A percentile compares a stretch with the other conserved stretches of the same genome.
Conservation (phyloP, 2,113 vertebrate genomes). For the Geococcyx californianus region DNA sequence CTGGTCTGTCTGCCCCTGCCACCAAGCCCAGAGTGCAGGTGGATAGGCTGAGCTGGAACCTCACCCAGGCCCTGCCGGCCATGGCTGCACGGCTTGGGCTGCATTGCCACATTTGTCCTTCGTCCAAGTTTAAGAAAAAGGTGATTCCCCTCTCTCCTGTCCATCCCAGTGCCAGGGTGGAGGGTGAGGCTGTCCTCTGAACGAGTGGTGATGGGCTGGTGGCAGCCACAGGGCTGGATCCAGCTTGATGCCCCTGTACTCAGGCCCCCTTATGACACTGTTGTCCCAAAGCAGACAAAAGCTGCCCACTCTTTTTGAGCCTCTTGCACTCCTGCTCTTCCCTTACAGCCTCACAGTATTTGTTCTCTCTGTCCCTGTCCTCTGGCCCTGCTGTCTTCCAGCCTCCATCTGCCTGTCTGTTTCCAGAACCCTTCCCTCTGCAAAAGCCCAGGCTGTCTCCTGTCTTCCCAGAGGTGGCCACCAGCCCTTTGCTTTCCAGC, state of each 20-base stretch:
- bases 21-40: background rate
- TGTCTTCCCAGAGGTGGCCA: background rate
- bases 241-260: background rate
- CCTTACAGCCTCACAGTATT: background rate
- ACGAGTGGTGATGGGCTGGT: background rate
- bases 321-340: background rate
- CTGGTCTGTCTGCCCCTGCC: background rate
- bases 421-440: background rate
- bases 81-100: rapidly evolving
- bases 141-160: background rate
- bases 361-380: background rate
- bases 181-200: background rate
- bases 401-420: background rate
- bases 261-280: too few species aligned
- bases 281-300: background rate
- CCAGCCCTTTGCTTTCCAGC: slow-evolving; percentile 27
- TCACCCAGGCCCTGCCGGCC: background rate
- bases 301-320: rapidly evolving
- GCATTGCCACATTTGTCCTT: rapidly evolving
- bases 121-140: background rate
- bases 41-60: background rate
- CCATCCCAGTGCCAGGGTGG: rapidly evolving
- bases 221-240: background rate
- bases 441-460: background rate
- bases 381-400: background rate